phyloP scores from a whole-genome alignment of 2,113 vertebrate genomes.

The Hemibagrus wyckioides region DNA sequence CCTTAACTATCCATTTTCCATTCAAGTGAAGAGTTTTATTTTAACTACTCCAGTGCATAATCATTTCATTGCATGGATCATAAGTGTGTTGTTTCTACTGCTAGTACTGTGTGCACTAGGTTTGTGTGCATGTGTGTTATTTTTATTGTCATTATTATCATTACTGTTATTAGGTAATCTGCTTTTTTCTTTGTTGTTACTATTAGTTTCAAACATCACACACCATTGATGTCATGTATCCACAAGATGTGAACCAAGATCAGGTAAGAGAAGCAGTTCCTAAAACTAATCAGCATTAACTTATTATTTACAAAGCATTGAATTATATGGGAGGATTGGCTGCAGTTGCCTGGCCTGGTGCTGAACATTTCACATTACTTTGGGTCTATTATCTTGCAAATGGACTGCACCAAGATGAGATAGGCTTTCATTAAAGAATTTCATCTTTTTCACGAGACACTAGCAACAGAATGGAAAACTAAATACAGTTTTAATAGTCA shows the following conservation, averaged over 20 bases:
- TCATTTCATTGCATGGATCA: no score
- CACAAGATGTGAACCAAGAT: background rate
- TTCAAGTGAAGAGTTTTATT: no score
- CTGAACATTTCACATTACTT: background rate
- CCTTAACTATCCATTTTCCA: no score
- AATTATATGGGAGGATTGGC: background rate
- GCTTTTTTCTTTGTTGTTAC: no score
- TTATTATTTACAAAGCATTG: background rate
- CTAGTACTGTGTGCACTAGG: no score
- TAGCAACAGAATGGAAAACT: background rate
- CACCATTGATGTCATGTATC: no score
- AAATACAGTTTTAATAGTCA: background rate
- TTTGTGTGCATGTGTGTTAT: no score
- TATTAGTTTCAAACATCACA: no score
- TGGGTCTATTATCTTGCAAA: background rate
- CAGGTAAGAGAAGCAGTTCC: background rate
- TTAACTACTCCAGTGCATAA: no score
- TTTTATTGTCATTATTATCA: no score
- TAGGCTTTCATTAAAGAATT: background rate
- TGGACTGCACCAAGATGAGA: background rate
- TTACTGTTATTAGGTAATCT: no score
- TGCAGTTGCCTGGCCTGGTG: background rate
- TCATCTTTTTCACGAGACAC: background rate
- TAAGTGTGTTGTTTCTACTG: no score
- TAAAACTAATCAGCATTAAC: background rate